Conservation (phyloP, 37 sponge, comb jelly and placozoan species). For the Ephydatia muelleri region DNA sequence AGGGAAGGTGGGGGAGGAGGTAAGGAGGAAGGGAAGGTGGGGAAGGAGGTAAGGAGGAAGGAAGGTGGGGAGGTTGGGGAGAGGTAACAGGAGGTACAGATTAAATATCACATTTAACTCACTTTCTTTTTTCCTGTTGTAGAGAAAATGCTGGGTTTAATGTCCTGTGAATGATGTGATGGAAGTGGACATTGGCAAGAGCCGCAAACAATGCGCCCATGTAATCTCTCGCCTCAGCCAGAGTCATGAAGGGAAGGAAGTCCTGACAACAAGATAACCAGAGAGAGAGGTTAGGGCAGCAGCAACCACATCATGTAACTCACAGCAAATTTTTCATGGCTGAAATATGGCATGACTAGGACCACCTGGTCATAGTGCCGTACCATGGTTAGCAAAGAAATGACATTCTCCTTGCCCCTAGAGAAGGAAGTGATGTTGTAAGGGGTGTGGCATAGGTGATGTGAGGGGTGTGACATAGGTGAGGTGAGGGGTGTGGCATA, state of each 20-base stretch:
- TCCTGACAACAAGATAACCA: no score
- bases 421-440: not conserved
- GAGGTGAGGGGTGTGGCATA: no score
- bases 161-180: slow-evolving; percentile 94
- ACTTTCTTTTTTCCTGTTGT: slow-evolving; percentile 71
- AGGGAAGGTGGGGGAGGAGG: not conserved
- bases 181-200: slow-evolving; percentile 80
- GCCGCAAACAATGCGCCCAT: slow-evolving; percentile 88
- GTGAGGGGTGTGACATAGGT: no score
- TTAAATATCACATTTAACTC: no score
- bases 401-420: slow-evolving; percentile 79
- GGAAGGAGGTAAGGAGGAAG: not conserved
- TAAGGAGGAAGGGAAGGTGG: no score
- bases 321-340: slow-evolving; percentile 79
- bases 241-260: slow-evolving; percentile 51
- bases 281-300: no score
- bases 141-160: slow-evolving; percentile 98
- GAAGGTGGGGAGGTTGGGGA: not conserved
- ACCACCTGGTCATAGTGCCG: slow-evolving; percentile 83
- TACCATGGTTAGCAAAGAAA: slow-evolving; percentile 66
- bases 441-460: no score
- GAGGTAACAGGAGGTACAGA: not conserved
- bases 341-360: slow-evolving; percentile 90
- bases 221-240: slow-evolving; percentile 68
- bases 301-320: no score